Conservation (phyloP, 2,113 vertebrate genomes). For the Callaeas wilsoni region DNA sequence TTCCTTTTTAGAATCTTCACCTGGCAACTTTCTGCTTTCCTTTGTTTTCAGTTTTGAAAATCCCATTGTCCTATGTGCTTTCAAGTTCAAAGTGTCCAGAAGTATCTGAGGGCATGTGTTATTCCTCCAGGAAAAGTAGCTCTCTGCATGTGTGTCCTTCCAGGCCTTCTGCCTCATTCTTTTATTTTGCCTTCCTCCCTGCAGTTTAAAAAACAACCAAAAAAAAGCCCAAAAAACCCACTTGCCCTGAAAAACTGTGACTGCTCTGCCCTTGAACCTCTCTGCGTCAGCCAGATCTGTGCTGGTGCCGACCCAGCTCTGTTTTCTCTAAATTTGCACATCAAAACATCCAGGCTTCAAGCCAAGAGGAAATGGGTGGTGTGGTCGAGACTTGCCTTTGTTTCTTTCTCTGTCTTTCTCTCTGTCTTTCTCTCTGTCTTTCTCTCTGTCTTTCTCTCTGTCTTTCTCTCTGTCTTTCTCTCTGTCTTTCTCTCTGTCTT, state of each 20-base stretch:
- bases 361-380: conserved; percentile 12
- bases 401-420: too few relatives aligned
- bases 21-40: conserved; percentile 36
- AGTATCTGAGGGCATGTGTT: conserved; percentile 15
- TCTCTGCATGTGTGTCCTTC: conserved; percentile 37
- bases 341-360: background rate
- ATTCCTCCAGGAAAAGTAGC: conserved; percentile 39
- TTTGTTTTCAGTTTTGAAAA: conserved; percentile 54
- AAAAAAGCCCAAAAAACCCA: background rate
- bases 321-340: background rate
- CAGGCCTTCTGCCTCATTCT: conserved; percentile 1
- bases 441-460: too few relatives aligned
- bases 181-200: conserved; percentile 20
- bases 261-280: conserved; percentile 17
- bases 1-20: conserved; percentile 28
- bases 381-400: background rate
- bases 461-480: too few relatives aligned
- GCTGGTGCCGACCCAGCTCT: background rate
- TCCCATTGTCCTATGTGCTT: conserved; percentile 35
- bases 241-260: background rate
- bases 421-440: too few relatives aligned
- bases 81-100: conserved; percentile 49
- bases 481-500: too few relatives aligned
- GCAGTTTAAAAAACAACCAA: background rate
- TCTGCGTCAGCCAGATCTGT: background rate